Conservation (phyloP, 2,113 vertebrate genomes). For the Plectropomus leopardus region DNA sequence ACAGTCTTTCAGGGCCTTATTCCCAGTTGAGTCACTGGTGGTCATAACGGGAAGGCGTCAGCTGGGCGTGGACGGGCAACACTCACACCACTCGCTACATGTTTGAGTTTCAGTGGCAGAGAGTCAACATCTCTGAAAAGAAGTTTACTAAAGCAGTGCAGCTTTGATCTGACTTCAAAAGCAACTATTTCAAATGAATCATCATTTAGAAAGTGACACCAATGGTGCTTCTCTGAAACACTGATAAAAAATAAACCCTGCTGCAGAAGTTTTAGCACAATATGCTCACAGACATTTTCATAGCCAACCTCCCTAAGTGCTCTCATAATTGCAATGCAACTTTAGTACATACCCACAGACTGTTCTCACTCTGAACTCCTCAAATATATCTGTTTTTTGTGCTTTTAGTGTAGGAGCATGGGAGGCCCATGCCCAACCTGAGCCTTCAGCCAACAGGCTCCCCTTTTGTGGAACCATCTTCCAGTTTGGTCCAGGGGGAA, state of each 20-base stretch:
- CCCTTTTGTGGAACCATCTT: too few species aligned
- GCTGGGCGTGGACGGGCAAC: constrained; percentile 42
- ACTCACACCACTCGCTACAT: constrained; percentile 46
- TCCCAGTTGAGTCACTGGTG: constrained; percentile 51
- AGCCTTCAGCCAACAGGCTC: too few species aligned
- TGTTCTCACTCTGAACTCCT: too few species aligned
- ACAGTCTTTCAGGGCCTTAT: constrained; percentile 12
- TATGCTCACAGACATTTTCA: neutral
- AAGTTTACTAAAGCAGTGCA: constrained; percentile 50
- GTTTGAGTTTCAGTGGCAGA: constrained; percentile 79
- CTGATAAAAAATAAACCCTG: neutral
- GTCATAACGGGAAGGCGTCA: constrained; percentile 47
- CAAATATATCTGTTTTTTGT: too few species aligned
- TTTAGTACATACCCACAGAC: neutral
- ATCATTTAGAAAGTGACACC: neutral
- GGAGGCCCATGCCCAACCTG: too few species aligned
- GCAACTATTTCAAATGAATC: constrained; percentile 31
- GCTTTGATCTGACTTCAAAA: constrained; percentile 59
- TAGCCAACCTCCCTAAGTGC: neutral
- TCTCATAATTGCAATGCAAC: neutral
- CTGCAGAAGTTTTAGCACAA: neutral
- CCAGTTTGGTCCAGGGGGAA: too few species aligned
- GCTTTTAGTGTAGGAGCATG: too few species aligned
- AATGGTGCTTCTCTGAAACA: neutral
- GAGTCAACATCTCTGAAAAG: constrained; percentile 64